These are phyloP conservation scores for Unio pictorum DNA, from an alignment of 2,888 invertebrate genomes.

Conservation along the genomic window DNA sequence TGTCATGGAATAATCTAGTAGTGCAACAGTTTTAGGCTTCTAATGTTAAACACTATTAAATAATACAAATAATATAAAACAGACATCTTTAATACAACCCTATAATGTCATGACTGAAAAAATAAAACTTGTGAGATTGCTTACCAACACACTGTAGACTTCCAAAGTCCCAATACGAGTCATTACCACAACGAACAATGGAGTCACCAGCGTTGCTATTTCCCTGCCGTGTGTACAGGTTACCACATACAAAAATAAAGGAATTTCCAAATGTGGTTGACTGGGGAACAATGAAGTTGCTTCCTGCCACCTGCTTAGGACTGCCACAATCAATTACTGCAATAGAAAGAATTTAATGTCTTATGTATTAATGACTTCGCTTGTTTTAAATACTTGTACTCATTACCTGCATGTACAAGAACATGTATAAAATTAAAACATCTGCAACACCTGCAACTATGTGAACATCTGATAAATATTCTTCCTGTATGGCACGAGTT, in stretches of 20 bases:
- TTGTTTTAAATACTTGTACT: too few species aligned
- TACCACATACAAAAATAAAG: constrained; percentile 46
- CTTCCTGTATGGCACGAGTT: too few species aligned
- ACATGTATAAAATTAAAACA: too few species aligned
- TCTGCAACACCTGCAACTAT: too few species aligned
- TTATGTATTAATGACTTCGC: too few species aligned
- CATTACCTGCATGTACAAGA: too few species aligned
- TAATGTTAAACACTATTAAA: too few species aligned
- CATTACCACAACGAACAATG: constrained; percentile 91
- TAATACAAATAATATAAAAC: too few species aligned
- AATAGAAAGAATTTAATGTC: constrained; percentile 3
- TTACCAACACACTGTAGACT: constrained; percentile 90
- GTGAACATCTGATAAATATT: too few species aligned
- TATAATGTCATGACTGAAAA: background rate
- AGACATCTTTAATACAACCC: too few species aligned
- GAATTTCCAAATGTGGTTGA: constrained; percentile 22
- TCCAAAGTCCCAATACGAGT: constrained; percentile 97
- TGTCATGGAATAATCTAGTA: too few species aligned
- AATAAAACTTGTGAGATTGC: background rate
- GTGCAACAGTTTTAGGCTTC: too few species aligned
- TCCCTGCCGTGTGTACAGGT: constrained; percentile 79
- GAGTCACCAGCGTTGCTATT: constrained; percentile 85
- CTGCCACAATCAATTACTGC: constrained; percentile 57
- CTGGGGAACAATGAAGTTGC: constrained; percentile 11
- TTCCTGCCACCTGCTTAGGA: constrained; percentile 39